Percentiles rank a stretch among this genome's conserved stretches.
Conservation (phyloP, 1,140 invertebrate species). For the Daktulosphaira vitifoliae region DNA sequence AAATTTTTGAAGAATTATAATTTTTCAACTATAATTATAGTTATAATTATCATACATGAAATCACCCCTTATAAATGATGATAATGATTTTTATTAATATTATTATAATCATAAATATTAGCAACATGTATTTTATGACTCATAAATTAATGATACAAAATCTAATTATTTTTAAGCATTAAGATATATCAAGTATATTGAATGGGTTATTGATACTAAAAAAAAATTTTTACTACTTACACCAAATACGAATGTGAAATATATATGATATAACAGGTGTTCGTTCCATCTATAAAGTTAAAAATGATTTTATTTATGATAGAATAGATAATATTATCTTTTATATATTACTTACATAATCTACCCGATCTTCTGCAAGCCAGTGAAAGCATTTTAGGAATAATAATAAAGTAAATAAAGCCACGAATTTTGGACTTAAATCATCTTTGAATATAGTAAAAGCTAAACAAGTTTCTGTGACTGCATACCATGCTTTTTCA, state of each 20-base stretch:
- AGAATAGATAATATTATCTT: constrained; percentile 2
- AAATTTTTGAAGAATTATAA: too few species aligned
- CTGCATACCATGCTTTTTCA: constrained; percentile 97
- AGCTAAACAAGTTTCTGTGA: constrained; percentile 96
- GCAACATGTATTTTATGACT: too few species aligned
- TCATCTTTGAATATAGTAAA: constrained; percentile 99
- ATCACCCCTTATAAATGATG: too few species aligned
- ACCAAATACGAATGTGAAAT: constrained; percentile 88
- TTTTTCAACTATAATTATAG: too few species aligned
- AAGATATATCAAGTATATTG: too few species aligned
- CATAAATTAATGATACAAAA: too few species aligned
- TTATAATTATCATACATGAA: too few species aligned
- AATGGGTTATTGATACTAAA: too few species aligned
- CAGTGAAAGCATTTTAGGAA: constrained; percentile 99
- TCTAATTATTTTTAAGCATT: too few species aligned
- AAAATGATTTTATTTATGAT: constrained; percentile 29
- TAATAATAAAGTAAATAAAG: constrained; percentile 89
- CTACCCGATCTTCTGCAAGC: constrained; percentile 96
- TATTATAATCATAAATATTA: too few species aligned
- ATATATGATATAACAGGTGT: constrained; percentile 92
- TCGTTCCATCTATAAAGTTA: constrained; percentile 83
- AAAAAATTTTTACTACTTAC: constrained; percentile 46
- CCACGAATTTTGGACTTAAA: constrained; percentile 97
- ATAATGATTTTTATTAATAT: too few species aligned
- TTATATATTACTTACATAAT: constrained; percentile 80